Conservation (phyloP, 2,797 vertebrate genomes). For the Catostomus latipinnis region DNA sequence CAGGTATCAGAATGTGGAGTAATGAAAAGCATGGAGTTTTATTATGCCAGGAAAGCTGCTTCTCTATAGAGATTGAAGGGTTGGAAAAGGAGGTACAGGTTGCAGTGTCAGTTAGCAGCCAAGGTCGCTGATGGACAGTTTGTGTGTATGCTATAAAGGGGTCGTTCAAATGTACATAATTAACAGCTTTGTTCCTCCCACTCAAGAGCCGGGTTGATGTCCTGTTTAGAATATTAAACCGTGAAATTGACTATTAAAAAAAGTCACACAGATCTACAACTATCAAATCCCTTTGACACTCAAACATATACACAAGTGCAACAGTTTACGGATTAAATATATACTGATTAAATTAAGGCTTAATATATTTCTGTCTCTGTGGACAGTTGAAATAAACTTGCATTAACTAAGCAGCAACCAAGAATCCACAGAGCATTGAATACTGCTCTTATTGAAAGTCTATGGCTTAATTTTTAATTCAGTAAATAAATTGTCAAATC, state of each 20-base stretch:
- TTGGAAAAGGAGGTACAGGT: not conserved
- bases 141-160: slow-evolving; percentile 23
- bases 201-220: slow-evolving; percentile 31
- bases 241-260: no score
- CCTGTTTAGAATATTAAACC: not conserved
- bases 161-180: slow-evolving; percentile 37
- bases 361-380: no score
- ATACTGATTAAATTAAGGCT: no score
- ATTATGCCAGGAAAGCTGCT: slow-evolving; percentile 4
- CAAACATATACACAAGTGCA: no score
- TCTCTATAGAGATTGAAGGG: slow-evolving; percentile 18
- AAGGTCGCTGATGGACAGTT: slow-evolving; percentile 23
- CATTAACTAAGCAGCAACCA: no score
- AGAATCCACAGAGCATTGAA: no score
- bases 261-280: no score
- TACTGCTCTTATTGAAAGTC: not conserved
- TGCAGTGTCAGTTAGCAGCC: slow-evolving; percentile 6
- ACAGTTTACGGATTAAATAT: no score
- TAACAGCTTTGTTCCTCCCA: slow-evolving; percentile 43
- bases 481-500: not conserved
- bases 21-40: not conserved
- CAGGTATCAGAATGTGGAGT: slow-evolving; percentile 3
- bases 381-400: no score
- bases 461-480: not conserved
- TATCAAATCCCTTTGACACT: no score